Evolutionary conservation across 2,113 vertebrate species (phyloP), one percentile per base, ranked within the genome.

Genomic region (Stigmatopora argus): DNA sequence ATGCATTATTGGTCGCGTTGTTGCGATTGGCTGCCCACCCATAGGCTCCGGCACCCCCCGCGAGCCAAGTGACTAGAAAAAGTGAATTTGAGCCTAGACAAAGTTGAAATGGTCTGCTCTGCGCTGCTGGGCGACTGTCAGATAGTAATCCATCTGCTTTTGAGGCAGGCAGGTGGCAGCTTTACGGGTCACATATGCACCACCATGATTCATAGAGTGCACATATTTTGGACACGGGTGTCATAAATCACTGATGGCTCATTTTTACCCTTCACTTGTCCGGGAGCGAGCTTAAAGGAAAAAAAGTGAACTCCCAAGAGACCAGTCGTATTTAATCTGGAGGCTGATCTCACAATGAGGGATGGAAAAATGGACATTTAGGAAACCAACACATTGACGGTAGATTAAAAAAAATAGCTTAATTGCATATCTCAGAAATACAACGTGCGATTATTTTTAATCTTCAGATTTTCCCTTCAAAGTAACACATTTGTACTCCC

Each of bases 201-300:
- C 26, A 31, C 26, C 47, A 59, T 57, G 69, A 52, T 56, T 72
- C 5, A 46, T 71, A 65, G 78, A 72, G 70, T 62, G 65, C 79
- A 69, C 53, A 41, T 62, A 64, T 35, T 49, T 44, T 62, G 53
- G 52, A 62, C 63, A 52, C 26, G 63, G 46, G 15, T 66, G 63
- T 38, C 45, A 71, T 79, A 46, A 70, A 72, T 84, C 75, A 64
- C 41, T 48, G 35, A 0, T 18, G 3, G 18, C 49, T 51, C 17
- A 51, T n/a, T 51, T 51, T 41, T 41, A 10, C 38, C 38, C 38
- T 41, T 41, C 38, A 41, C 6, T 41, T 41, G 38, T 10, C 49
- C 17, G 18, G 19, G 51, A n/a, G n/a, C 8, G 7, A 7, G 51
- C 19, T 18, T 19, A 4, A 52, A 52, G 10, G n/a, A 52, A 52